Evolutionary conservation across 2,113 vertebrate genomes (phyloP).

Genomic region (Tychaedon coryphoeus): DNA sequence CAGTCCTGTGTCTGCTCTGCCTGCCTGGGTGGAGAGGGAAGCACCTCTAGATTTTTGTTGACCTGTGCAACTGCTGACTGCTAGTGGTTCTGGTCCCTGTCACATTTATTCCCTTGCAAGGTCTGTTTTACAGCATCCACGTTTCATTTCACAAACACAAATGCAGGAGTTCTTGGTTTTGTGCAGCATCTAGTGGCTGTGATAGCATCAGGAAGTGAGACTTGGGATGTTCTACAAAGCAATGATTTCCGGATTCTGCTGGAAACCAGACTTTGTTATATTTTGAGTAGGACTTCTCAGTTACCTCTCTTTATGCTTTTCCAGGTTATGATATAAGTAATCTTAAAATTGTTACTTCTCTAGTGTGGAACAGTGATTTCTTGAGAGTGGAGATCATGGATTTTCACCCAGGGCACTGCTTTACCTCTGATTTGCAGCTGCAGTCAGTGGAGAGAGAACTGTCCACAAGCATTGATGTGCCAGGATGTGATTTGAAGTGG

Average conservation of each 20-base stretch:
- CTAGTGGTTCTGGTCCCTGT: background rate
- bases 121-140: background rate
- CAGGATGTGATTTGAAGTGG: background rate
- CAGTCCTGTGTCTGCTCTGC: accelerated
- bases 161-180: background rate
- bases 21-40: background rate
- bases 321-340: background rate
- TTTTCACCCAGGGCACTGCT: background rate
- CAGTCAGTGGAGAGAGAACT: background rate
- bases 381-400: background rate
- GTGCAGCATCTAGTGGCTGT: background rate
- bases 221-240: background rate
- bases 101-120: background rate
- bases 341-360: background rate
- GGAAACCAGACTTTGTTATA: background rate
- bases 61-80: background rate
- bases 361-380: background rate
- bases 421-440: background rate
- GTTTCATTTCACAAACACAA: background rate
- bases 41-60: background rate
- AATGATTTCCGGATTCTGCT: background rate
- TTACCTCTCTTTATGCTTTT: accelerated
- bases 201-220: background rate
- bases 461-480: background rate
- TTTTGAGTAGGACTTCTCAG: background rate